Evolutionary conservation across 53 echinoderm and acorn worm species (phyloP), one percentile per base, ranked within the genome.

Genomic region (Pentamera pediparva): DNA sequence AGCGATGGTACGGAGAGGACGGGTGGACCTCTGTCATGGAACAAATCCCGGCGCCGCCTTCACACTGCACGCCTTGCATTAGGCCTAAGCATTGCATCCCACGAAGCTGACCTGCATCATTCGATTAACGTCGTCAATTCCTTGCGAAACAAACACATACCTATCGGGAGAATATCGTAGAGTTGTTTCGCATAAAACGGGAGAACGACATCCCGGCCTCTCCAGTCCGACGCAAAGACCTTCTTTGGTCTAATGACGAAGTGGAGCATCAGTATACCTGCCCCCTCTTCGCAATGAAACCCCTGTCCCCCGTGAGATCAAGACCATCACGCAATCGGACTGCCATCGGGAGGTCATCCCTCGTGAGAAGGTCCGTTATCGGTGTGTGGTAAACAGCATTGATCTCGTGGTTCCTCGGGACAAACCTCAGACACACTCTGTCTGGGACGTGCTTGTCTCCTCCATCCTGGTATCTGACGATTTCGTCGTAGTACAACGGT

Each of bases 81-180:
- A n/a, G n/a, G n/a, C n/a, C n/a, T n/a, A n/a, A n/a, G n/a, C n/a
- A n/a, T n/a, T n/a, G n/a, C n/a, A n/a, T n/a, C n/a, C n/a, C n/a
- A n/a, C n/a, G n/a, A n/a, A n/a, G n/a, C n/a, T n/a, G n/a, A n/a
- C n/a, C n/a, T n/a, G n/a, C n/a, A n/a, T n/a, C n/a, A n/a, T n/a
- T n/a, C n/a, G n/a, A n/a, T n/a, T n/a, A n/a, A n/a, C n/a, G n/a
- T n/a, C n/a, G n/a, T n/a, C n/a, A n/a, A n/a, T n/a, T n/a, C n/a
- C n/a, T n/a, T n/a, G 9, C 5, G 51, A 5, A 19, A 21, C 28
- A 54, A 18, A 15, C 15, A 51, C 54, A 26, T 61, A 61, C 61
- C 61, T 9, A 33, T 61, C n/a, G 61, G 61, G 29, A 61, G 33
- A 33, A 61, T 30, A 31, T 61, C 61, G 35, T 61, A 61, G n/a